Base-by-base conservation (phyloP, 2,113 vertebrate genomes). In the Casuarius casuarius region DNA sequence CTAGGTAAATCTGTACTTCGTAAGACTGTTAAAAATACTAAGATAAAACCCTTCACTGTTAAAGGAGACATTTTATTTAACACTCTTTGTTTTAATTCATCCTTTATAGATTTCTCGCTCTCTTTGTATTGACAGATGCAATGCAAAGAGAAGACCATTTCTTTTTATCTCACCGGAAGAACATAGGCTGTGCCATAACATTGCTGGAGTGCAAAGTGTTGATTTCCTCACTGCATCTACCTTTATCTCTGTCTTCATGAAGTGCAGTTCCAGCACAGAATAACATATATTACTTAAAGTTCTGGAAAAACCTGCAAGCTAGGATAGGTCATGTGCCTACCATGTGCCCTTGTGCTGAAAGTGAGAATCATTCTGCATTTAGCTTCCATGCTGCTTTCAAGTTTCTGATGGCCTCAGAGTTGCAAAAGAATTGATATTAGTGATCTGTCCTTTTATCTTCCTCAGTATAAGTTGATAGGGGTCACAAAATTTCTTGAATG, bases 1-100 rank as follows among this genome's bases (percentile, higher is more conserved):
- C 63, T 8, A 3, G 3, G 0, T 1, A 9, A 40, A 58, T 7
- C 68, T 54, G 33, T 4, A 0, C 63, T 26, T 90, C 13, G 68
- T 49, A 10, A 35, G 29, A 3, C 28, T 25, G 26, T 17, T 62
- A 17, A 26, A 10, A 81, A 10, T 4, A 33, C 71, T 49, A 67
- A 58, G 56, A 15, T 35, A 5, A 2, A 19, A 16, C 48, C 62
- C 42, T 59, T 2, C 0, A 1, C 26, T 44, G 72, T 35, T 67
- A 40, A 56, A 66, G 40, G 51, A 13, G 25, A 5, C 56, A 40
- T 44, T 79, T 82, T 8, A 19, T 80, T 83, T 76, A 80, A 80
- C 48, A 21, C 21, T 0, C 42, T 87, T 67, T 73, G 77, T 61
- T 63, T 59, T 73, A 84, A 83, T 88, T 75, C 65, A 44, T 72